Base-by-base conservation (phyloP, 1,140 invertebrate species). In the Tribolium castaneum region DNA sequence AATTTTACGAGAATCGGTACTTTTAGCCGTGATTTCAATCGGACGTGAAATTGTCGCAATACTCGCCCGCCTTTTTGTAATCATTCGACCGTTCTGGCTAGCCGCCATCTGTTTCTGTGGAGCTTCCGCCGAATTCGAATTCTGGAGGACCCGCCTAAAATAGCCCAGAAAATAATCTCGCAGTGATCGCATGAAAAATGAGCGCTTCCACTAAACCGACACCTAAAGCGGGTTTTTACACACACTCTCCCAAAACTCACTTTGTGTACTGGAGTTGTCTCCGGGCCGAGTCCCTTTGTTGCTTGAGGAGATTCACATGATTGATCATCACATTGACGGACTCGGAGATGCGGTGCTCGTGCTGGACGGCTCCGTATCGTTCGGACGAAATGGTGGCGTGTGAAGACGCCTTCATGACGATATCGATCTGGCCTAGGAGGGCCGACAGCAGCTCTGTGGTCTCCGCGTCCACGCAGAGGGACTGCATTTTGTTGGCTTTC, bases 201-300 rank as follows among this genome's bases (percentile, higher is more conserved):
- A 25, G 66, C 54, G 9, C 13, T n/a, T 1, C 16, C 35, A 49
- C 30, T 75, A 19, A 54, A 56, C 50, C 52, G 19, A 49, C 19
- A 52, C 19, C 9, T 73, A 56, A 72, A 25, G 25, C 12, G 16
- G 12, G 19, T 9, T 12, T 45, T 30, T 30, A 30, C 25, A 30
- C 25, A 2, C 25, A 30, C 25, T 30, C n/a, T n/a, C n/a, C n/a
- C 25, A 66, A 66, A 66, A 80, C 79, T 81, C 79, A 85, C 85
- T 86, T 86, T 22, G 86, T 86, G 71, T 85, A 86, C 52, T 86
- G 84, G 4, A 87, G 62, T 62, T 87, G 86, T 66, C 82, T 81
- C 39, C 83, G 80, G 0, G 85, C 82, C 1, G 81, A 82, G 75
- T 87, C 86, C 50, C 86, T 76, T 81, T 87, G 86, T 72, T 85